Base-by-base conservation (phyloP, 2,113 vertebrate genomes). In the Vireo altiloquus region DNA sequence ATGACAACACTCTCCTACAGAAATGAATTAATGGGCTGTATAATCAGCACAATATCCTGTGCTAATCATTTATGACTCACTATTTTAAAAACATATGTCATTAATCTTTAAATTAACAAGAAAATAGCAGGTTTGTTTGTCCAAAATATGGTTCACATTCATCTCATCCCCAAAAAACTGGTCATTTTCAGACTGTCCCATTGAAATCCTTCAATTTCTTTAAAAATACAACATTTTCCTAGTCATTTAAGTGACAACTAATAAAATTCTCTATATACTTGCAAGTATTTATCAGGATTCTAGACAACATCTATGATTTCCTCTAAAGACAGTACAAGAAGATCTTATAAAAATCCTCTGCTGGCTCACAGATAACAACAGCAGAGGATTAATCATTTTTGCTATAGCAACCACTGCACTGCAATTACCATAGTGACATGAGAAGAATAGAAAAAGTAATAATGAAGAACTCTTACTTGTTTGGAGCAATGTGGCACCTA, bases 381-480 rank as follows among this genome's bases (percentile, higher is more conserved):
- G 80, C 1, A 0, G 52, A 94, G 91, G 70, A 95, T 87, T 96
- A 94, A 97, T 96, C 57, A 89, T 87, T 96, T 97, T 85, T 97
- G 93, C 95, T 94, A 98, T 96, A 94, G 95, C 94, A 97, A 96
- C 85, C 64, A 81, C 52, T 79, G 82, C 71, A 87, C 86, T 96
- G 92, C 94, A 95, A 96, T 97, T 92, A 91, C 81, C 65, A 95
- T 70, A 91, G 94, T 95, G 97, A 95, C 84, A 71, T 33, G 89
- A 82, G 89, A 71, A 90, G 86, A 68, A 84, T 80, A 90, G 75
- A 31, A 84, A 72, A 90, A 97, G 94, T 75, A 90, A 50, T 92
- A 90, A 96, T 28, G 50, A 97, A 93, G 50, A 95, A 84, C 72
- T 94, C 90, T 95, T 71, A 81, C 81, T 91, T 81, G 89, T 93